Evolutionary conservation across 2,113 vertebrate genomes (phyloP).

Genomic region (Aspiorhynchus laticeps): DNA sequence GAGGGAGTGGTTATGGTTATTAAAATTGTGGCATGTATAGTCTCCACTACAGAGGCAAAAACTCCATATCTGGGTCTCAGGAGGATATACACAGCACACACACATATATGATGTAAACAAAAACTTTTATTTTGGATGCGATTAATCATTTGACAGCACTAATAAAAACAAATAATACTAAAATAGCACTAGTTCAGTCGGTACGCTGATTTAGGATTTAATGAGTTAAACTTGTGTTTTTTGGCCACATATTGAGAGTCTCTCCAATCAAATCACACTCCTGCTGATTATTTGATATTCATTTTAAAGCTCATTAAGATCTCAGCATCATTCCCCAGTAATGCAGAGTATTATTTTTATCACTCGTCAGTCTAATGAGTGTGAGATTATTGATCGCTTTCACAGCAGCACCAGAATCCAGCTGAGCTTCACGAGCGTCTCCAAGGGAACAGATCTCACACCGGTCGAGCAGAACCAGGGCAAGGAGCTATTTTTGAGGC

Average conservation of each 20-base stretch:
- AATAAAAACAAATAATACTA: neutral
- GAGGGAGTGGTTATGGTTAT: too few relatives aligned
- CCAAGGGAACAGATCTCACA: constrained; percentile 77
- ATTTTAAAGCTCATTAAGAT: constrained; percentile 19
- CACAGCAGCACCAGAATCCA: constrained; percentile 59
- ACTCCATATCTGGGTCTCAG: too few relatives aligned
- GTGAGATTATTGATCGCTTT: constrained; percentile 68
- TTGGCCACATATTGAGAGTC: too few relatives aligned
- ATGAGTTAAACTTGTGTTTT: neutral
- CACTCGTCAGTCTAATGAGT: constrained; percentile 58
- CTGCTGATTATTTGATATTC: neutral
- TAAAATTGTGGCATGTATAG: too few relatives aligned
- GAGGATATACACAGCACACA: too few relatives aligned
- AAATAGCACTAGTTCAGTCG: neutral
- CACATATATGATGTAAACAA: too few relatives aligned
- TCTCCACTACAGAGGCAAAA: too few relatives aligned
- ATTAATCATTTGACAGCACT: too few relatives aligned
- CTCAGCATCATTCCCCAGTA: constrained; percentile 55
- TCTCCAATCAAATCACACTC: neutral
- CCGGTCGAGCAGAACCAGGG: constrained; percentile 67
- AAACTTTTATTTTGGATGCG: too few relatives aligned
- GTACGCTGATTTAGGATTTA: neutral
- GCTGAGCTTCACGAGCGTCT: constrained; percentile 61
- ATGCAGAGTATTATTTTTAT: constrained; percentile 41
- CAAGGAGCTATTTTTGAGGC: constrained; percentile 72